phyloP scores from a whole-genome alignment of 2,113 vertebrate genomes.

The Lota lota region DNA sequence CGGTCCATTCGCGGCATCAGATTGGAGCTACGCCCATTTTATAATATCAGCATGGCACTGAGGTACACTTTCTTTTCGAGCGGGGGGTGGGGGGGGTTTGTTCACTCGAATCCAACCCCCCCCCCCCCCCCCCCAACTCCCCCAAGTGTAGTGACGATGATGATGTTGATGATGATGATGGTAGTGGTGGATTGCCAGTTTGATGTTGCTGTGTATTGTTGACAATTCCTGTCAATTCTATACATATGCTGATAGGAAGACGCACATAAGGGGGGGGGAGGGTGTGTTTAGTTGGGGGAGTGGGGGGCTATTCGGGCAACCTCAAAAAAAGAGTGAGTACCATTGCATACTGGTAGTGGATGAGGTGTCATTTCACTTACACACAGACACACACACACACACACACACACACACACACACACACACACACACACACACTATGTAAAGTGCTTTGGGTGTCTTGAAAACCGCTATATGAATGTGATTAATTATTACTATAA shows the following conservation, averaged over 20 bases:
- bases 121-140: conserved; percentile 10
- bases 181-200: conserved; percentile 61
- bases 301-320: conserved; percentile 38
- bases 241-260: conserved; percentile 46
- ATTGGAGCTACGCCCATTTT: conserved; percentile 30
- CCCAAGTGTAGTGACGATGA: no score
- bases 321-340: conserved; percentile 13
- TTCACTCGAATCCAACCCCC: conserved; percentile 32
- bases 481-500: no score
- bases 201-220: conserved; percentile 54
- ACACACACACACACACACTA: no score
- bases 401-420: no score
- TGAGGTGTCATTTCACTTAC: no score
- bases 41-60: neutral
- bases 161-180: no score
- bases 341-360: no score
- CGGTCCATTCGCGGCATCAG: conserved; percentile 52
- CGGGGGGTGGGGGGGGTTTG: no score
- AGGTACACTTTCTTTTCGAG: no score
- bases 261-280: neutral
- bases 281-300: conserved; percentile 8
- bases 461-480: no score
- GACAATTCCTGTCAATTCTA: conserved; percentile 51
- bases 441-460: no score
- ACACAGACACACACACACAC: no score